phyloP scores from a whole-genome alignment of 2,113 vertebrate species.

The Scomber japonicus region DNA sequence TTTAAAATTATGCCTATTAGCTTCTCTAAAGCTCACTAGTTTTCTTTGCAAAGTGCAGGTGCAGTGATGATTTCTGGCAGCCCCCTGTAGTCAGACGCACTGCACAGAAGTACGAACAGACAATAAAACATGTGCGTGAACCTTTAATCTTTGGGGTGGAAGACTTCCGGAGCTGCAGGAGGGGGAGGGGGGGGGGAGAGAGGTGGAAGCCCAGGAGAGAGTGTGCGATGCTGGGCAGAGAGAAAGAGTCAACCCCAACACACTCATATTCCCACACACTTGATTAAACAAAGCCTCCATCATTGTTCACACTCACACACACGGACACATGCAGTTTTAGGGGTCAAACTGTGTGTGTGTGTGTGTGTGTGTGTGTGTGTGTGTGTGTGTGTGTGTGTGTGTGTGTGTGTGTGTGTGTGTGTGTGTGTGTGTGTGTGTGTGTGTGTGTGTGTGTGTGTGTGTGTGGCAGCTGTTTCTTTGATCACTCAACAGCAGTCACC shows the following conservation, averaged over 20 bases:
- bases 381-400: constrained; percentile 42
- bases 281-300: constrained; percentile 49
- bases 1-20: too few species aligned
- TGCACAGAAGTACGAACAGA: neutral
- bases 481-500: constrained; percentile 54
- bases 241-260: constrained; percentile 6
- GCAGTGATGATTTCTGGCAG: too few species aligned
- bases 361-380: constrained; percentile 18
- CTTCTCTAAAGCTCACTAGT: too few species aligned
- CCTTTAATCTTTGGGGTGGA: constrained; percentile 39
- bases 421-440: constrained; percentile 23
- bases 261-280: constrained; percentile 55
- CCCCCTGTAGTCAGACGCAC: neutral
- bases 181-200: neutral
- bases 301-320: constrained; percentile 38
- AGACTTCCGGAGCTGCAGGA: constrained; percentile 5
- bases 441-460: constrained; percentile 37
- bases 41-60: neutral
- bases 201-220: neutral
- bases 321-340: constrained; percentile 41
- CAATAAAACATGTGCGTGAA: constrained; percentile 3
- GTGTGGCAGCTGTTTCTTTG: constrained; percentile 72
- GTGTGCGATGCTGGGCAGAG: constrained; percentile 15
- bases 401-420: constrained; percentile 34
- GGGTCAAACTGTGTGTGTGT: constrained; percentile 41